Base-by-base conservation (phyloP, 2,888 invertebrate species). In the Congeria kusceri region DNA sequence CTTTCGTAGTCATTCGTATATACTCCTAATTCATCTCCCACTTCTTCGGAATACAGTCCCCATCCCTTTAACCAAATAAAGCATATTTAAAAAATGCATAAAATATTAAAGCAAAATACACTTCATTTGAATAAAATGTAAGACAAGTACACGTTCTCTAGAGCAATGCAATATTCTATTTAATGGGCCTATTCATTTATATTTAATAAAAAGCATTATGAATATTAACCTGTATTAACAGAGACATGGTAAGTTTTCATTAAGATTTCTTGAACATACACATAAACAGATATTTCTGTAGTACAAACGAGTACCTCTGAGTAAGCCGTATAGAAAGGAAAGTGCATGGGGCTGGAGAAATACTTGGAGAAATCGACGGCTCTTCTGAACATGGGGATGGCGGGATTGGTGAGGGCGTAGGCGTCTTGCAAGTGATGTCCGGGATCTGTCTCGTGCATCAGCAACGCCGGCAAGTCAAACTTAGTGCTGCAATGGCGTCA, bases 391-490 rank as follows among this genome's bases (percentile, higher is more conserved):
- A 70, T 62, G 15, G 81, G 81, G 44, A 81, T 77, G 58, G 28
- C 58, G 0, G n/a, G n/a, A n/a, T 77, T 59, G 9, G 73, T 74
- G 15, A 77, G 70, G 4, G 81, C 77, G 58, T 77, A 81, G 0
- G 73, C 67, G 49, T 81, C 81, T 49, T 81, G 81, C 23, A 78
- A 57, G 64, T 84, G 84, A 46, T 84, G 84, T 3, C 84, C 84
- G 2, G 80, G 80, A 39, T 80, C 80, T 13, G 78, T 68, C 63
- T 84, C 84, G 58, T 84, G 84, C 28, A 77, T 15, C 32, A 77
- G 23, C 28, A 84, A 39, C 5, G 83, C 70, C 9, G 66, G 29
- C 63, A 78, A 70, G 29, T 64, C 68, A 28, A 71, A 80, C 13
- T 49, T 80, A 0, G 39, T 15, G 39, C 39, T 39, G 39, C 3